Evolutionary conservation across 2,113 vertebrate genomes (phyloP), one percentile per base, ranked within the genome.

Genomic region (Pterocles orientalis): DNA sequence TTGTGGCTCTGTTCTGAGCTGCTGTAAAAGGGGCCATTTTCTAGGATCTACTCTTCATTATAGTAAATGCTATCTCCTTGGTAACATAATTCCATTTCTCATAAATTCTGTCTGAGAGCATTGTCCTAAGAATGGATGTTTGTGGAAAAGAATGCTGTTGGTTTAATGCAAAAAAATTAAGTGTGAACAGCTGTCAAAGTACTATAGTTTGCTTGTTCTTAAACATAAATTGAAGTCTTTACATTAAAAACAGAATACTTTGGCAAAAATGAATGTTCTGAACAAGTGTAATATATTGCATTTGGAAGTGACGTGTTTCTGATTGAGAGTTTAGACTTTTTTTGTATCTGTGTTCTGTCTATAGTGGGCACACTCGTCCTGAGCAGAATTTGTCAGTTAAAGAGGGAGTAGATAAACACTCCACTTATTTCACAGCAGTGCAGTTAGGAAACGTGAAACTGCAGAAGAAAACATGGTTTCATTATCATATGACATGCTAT

Each of bases 61-160:
- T 98, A 98, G 98, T 98, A 99, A 99, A 99, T 98, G 98, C 98
- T 99, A 98, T 99, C 98, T 98, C 98, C 98, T 98, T 98, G 98
- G 98, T 98, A 98, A 99, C 98, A 98, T 99, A 98, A 99, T 99
- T 99, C 98, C 98, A 98, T 98, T 99, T 98, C 98, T 98, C 98
- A 99, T 98, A 98, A 98, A 98, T 98, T 98, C 98, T 94, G 90
- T 98, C 98, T 98, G 98, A 98, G 98, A 98, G 97, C 97, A 98
- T 98, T 98, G 97, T 98, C 98, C 98, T 98, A 98, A 98, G 98
- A 98, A 98, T 98, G 90, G 98, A 97, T 98, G 97, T 98, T 98
- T 98, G 98, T 98, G 97, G 97, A 98, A 98, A 98, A 98, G 97
- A 98, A 98, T 98, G 97, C 98, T 98, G 97, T 98, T 98, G 98